phyloP scores from a whole-genome alignment of 1,140 invertebrate genomes.

The Euglossa dilemma region DNA sequence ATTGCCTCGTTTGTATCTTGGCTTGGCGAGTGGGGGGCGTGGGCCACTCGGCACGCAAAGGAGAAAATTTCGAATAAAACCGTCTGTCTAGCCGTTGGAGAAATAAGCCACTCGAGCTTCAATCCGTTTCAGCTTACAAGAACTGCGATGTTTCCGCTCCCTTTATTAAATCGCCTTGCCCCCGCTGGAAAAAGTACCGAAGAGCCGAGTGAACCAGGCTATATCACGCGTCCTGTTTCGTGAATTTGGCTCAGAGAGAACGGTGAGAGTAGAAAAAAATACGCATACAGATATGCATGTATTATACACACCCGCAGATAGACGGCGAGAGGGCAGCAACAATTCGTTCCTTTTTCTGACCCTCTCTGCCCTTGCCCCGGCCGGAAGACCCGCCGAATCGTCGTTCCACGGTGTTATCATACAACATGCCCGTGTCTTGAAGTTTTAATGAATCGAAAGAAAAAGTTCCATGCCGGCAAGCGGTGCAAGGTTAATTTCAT shows the following conservation, averaged over 20 bases:
- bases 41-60: conserved; percentile 10
- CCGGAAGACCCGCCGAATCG: conserved; percentile 35
- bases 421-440: conserved; percentile 46
- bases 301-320: not conserved
- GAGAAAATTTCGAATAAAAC: conserved; percentile 41
- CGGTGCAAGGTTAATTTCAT: conserved; percentile 59
- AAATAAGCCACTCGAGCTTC: conserved; percentile 45
- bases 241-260: conserved; percentile 9
- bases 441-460: conserved; percentile 69
- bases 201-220: conserved; percentile 4
- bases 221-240: conserved; percentile 31
- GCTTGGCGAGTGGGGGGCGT: not conserved
- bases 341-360: conserved; percentile 21
- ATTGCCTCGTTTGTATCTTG: conserved; percentile 35
- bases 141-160: conserved; percentile 46
- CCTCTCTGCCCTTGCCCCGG: not conserved
- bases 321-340: not conserved
- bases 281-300: not conserved
- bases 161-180: conserved; percentile 44
- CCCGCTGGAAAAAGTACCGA: conserved; percentile 10
- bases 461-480: conserved; percentile 48
- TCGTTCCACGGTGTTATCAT: conserved; percentile 30
- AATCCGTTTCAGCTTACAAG: conserved; percentile 47
- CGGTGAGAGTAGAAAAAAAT: not conserved
- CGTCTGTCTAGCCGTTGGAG: conserved; percentile 15